These are phyloP conservation scores for Brachyopa scutellaris DNA, from an alignment of 2,888 invertebrate genomes.

Conservation along the genomic window DNA sequence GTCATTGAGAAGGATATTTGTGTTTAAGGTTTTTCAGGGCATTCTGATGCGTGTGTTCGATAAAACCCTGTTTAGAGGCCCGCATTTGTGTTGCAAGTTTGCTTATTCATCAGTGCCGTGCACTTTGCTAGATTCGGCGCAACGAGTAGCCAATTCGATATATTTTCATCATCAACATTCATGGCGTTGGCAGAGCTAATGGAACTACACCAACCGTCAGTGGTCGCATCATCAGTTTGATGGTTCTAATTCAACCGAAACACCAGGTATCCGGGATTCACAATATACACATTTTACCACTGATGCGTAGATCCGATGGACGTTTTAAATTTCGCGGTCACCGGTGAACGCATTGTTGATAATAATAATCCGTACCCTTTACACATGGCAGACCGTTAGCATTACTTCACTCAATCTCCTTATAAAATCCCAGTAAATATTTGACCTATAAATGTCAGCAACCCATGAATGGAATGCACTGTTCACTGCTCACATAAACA, in stretches of 20 bases:
- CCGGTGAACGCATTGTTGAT: not conserved
- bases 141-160: not conserved
- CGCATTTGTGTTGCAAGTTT: slow-evolving; percentile 9
- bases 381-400: not conserved
- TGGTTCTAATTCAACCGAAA: not conserved
- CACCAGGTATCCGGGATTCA: too few relatives aligned
- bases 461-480: slow-evolving; percentile 12
- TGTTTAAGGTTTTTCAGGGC: slow-evolving; percentile 3
- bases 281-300: too few relatives aligned
- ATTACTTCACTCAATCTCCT: not conserved
- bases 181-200: not conserved
- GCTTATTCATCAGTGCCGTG: slow-evolving; percentile 30
- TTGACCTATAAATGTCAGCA: slow-evolving; percentile 40
- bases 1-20: slow-evolving; percentile 15
- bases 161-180: slow-evolving; percentile 3
- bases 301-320: not conserved
- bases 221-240: not conserved
- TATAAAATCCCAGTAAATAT: slow-evolving; percentile 17
- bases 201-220: not conserved
- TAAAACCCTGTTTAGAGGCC: not conserved
- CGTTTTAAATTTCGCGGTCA: not conserved
- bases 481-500: slow-evolving; percentile 44
- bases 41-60: slow-evolving; percentile 6
- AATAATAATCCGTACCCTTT: not conserved
- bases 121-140: not conserved